phyloP scores from a whole-genome alignment of 2,888 invertebrate species.

The Cordilura impudica region DNA sequence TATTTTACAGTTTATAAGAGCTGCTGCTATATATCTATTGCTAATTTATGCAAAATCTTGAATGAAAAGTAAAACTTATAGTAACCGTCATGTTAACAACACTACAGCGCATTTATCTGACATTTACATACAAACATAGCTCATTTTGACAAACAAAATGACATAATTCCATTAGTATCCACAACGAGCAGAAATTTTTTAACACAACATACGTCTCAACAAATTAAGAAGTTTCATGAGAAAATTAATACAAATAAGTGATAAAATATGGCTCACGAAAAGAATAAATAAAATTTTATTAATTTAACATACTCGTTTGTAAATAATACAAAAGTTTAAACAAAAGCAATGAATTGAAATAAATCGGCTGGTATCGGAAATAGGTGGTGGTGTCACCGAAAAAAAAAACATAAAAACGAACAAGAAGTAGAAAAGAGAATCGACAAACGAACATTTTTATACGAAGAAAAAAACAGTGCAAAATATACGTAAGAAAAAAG shows the following conservation, averaged over 20 bases:
- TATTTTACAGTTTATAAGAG: too few relatives aligned
- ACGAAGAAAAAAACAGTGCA: constrained; percentile 29
- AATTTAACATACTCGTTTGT: not conserved
- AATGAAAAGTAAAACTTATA: too few relatives aligned
- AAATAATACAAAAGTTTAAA: not conserved
- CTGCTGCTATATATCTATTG: too few relatives aligned
- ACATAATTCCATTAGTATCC: constrained; percentile 59
- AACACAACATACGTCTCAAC: constrained; percentile 33
- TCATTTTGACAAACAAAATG: constrained; percentile 46
- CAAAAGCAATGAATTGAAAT: constrained; percentile 25
- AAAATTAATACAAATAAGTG: not conserved
- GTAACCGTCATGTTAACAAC: not conserved
- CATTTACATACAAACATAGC: not conserved
- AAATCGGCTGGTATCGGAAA: constrained; percentile 45
- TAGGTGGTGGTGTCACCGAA: constrained; percentile 56
- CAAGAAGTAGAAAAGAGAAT: constrained; percentile 20
- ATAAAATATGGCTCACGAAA: constrained; percentile 13
- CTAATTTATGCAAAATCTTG: too few relatives aligned
- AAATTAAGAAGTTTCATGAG: not conserved
- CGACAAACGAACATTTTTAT: constrained; percentile 27
- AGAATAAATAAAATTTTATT: constrained; percentile 16
- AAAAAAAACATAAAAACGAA: constrained; percentile 38
- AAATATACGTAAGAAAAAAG: constrained; percentile 20
- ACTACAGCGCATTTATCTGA: not conserved
- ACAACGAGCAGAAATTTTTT: constrained; percentile 42